Evolutionary conservation across 2,113 vertebrate species (phyloP), one percentile per base, ranked within the genome.

Genomic region (Petrocephalus zakoni): DNA sequence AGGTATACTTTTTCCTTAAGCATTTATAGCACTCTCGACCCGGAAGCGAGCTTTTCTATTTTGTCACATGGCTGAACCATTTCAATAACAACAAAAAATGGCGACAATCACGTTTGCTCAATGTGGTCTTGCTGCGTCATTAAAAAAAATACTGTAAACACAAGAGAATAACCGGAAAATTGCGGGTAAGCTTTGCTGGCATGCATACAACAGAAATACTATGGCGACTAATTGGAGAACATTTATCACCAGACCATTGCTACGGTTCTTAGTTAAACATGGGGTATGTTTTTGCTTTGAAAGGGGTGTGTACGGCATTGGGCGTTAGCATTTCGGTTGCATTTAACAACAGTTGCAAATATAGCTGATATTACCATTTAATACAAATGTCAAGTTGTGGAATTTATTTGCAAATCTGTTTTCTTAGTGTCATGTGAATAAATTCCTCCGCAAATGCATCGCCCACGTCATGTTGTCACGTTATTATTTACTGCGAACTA

Each of bases 61-160:
- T 94, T 95, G 96, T 97, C 97, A 97, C 97, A 97, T 97, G 96
- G 96, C 94, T 94, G 90, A 90, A 94, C 95, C 95, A 96, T 95
- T 96, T 96, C 95, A 97, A 97, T 97, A 97, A 97, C 97, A 97
- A 97, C 96, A 96, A 96, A 97, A 97, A 96, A 97, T 97, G 97
- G 97, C 97, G 97, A 96, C 96, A 96, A 94, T 97, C 96, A 97
- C 96, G 96, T 96, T 96, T 97, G 96, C 93, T 94, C 95, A 89
- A 92, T 94, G 94, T 94, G 94, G 93, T 96, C 94, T 96, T 96
- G 96, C 97, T 97, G 97, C 97, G 97, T 97, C 97, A 97, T 96
- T 55, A 96, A 96, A 95, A 94, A 96, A 95, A 95, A 94, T 95
- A 94, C 94, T 92, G 96, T 95, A 95, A 97, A 96, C 94, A 94